Evolutionary conservation across 2,888 invertebrate genomes (phyloP).

Genomic region (Hydrotaea cyrtoneurina): DNA sequence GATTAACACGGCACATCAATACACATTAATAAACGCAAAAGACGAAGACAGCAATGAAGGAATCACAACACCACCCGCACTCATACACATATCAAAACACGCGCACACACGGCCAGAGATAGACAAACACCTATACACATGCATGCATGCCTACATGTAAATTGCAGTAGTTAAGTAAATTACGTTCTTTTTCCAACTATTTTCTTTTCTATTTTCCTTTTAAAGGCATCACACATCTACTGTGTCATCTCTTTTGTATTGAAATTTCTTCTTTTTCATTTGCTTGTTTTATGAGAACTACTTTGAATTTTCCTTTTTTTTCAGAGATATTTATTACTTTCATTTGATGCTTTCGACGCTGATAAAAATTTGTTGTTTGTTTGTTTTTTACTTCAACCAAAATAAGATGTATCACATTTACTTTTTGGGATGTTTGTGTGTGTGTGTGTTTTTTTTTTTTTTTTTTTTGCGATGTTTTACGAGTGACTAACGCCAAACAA

Average conservation of each 20-base stretch:
- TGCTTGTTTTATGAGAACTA: not conserved
- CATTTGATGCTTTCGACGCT: not conserved
- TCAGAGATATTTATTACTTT: not conserved
- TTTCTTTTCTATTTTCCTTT: not conserved
- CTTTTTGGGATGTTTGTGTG: constrained; percentile 14
- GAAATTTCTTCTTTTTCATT: not conserved
- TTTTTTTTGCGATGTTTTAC: constrained; percentile 2
- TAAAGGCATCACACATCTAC: not conserved
- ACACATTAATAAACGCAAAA: not conserved
- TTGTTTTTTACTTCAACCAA: not conserved
- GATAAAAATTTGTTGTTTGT: not conserved
- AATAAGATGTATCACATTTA: constrained; percentile 8
- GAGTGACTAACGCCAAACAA: constrained; percentile 27
- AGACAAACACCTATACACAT: not conserved
- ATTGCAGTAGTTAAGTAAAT: not conserved
- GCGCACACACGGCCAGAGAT: not conserved
- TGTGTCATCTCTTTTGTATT: not conserved
- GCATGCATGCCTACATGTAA: not conserved
- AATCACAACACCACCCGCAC: not conserved
- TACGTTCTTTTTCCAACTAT: not conserved
- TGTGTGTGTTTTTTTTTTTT: not conserved
- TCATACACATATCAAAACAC: not conserved
- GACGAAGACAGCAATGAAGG: not conserved
- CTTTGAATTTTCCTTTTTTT: no score
- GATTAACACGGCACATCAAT: not conserved